phyloP scores from a whole-genome alignment of 2,113 vertebrate species.

The Brachyhypopomus gauderio region DNA sequence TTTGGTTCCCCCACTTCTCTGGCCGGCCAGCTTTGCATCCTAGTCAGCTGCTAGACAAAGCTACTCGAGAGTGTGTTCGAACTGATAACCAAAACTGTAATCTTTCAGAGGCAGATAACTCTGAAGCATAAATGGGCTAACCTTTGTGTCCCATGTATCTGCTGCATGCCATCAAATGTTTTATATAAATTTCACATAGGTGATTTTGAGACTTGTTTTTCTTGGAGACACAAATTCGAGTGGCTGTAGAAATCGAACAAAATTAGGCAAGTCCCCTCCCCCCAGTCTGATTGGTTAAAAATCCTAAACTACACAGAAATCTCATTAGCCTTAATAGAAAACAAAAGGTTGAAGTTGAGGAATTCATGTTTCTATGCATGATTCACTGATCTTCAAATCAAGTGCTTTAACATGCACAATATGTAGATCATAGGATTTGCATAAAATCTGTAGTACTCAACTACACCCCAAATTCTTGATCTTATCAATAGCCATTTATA shows the following conservation, averaged over 20 bases:
- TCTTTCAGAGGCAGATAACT: conserved; percentile 42
- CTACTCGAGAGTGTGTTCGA: conserved; percentile 29
- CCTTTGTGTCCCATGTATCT: conserved; percentile 35
- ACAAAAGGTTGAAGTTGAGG: conserved; percentile 38
- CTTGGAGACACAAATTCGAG: conserved; percentile 3
- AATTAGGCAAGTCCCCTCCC: conserved; percentile 28
- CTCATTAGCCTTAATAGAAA: conserved; percentile 57
- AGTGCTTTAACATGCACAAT: neutral
- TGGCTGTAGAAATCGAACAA: conserved; percentile 22
- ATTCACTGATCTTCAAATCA: conserved; percentile 26
- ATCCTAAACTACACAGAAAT: conserved; percentile 49
- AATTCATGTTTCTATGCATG: neutral
- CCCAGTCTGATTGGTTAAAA: conserved; percentile 40
- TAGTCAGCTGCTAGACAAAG: conserved; percentile 46
- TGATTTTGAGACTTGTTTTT: conserved; percentile 12
- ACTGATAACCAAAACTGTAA: conserved; percentile 34
- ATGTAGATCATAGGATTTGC: neutral
- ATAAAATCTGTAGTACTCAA: conserved; percentile 19
- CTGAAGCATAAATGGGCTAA: conserved; percentile 41
- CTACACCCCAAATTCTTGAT: conserved; percentile 44
- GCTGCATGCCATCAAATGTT: conserved; percentile 41
- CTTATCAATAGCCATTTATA: conserved; percentile 68
- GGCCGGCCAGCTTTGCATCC: conserved; percentile 34
- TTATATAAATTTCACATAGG: conserved; percentile 18
- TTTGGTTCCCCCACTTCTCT: conserved; percentile 26